Conservation (phyloP, 2,888 invertebrate genomes). For the Mythimna impura region DNA sequence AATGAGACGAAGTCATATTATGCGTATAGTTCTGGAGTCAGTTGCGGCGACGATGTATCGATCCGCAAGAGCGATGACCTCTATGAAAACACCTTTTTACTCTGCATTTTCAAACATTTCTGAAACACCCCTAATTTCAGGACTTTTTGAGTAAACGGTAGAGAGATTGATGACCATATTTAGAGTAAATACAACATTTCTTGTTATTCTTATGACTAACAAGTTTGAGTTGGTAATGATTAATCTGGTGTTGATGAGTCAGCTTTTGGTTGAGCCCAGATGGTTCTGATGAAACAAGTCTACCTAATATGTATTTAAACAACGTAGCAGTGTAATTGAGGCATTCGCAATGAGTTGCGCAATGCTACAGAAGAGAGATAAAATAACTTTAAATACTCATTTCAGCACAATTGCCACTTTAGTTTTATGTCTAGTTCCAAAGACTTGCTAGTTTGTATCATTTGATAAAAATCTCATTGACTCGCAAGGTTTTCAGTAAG, state of each 20-base stretch:
- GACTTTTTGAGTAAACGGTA: not conserved
- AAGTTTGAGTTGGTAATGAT: slow-evolving; percentile 34
- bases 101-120: slow-evolving; percentile 28
- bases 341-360: slow-evolving; percentile 31
- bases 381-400: slow-evolving; percentile 22
- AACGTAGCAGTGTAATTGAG: slow-evolving; percentile 36
- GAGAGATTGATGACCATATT: not conserved
- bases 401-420: slow-evolving; percentile 35
- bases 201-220: slow-evolving; percentile 36
- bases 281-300: slow-evolving; percentile 37
- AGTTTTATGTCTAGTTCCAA: slow-evolving; percentile 21
- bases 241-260: slow-evolving; percentile 42
- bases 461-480: slow-evolving; percentile 41
- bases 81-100: slow-evolving; percentile 43
- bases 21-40: slow-evolving; percentile 56
- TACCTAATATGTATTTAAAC: slow-evolving; percentile 17
- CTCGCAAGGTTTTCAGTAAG: slow-evolving; percentile 52
- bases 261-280: slow-evolving; percentile 28
- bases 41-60: slow-evolving; percentile 67
- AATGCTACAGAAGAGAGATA: slow-evolving; percentile 28
- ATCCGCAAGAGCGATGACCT: slow-evolving; percentile 71
- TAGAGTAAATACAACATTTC: not conserved
- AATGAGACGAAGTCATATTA: slow-evolving; percentile 64
- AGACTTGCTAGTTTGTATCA: slow-evolving; percentile 14
- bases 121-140: not conserved